phyloP scores from a whole-genome alignment of 2,888 invertebrate species.

The Andrena camellia region DNA sequence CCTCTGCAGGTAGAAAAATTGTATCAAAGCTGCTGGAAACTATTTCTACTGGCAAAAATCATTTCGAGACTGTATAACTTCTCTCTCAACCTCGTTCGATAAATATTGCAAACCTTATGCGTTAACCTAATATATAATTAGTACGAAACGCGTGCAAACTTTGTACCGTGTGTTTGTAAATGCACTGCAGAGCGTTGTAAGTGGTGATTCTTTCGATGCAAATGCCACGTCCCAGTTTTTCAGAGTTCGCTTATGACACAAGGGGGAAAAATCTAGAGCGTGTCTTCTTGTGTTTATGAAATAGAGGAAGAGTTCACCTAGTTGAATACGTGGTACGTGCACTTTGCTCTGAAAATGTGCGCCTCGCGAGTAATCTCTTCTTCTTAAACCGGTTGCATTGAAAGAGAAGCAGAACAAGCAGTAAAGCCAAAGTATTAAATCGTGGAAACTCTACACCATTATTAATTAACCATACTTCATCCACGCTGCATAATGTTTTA shows the following conservation, averaged over 20 bases:
- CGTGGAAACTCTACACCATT: slow-evolving; percentile 48
- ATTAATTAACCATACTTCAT: slow-evolving; percentile 39
- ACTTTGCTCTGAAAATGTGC: slow-evolving; percentile 27
- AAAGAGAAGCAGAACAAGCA: slow-evolving; percentile 48
- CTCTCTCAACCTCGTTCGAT: not conserved
- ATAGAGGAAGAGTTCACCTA: slow-evolving; percentile 28
- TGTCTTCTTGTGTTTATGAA: slow-evolving; percentile 53
- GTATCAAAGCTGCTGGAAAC: too few species aligned
- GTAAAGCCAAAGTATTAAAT: slow-evolving; percentile 30
- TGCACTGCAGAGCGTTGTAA: not conserved
- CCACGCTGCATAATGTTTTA: not conserved
- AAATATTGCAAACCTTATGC: too few species aligned
- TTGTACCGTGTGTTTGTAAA: not conserved
- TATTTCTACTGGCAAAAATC: too few species aligned
- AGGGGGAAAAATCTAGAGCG: slow-evolving; percentile 23
- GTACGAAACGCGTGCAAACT: not conserved
- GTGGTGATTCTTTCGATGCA: not conserved
- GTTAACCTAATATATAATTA: not conserved
- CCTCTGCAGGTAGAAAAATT: too few species aligned
- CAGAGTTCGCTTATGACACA: not conserved
- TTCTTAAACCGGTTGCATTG: slow-evolving; percentile 54
- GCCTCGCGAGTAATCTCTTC: slow-evolving; percentile 26
- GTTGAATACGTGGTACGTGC: not conserved
- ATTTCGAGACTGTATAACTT: not conserved
- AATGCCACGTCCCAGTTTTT: slow-evolving; percentile 9